Evolutionary conservation across 2,113 vertebrate species (phyloP).

Genomic region (Hydropotes inermis): DNA sequence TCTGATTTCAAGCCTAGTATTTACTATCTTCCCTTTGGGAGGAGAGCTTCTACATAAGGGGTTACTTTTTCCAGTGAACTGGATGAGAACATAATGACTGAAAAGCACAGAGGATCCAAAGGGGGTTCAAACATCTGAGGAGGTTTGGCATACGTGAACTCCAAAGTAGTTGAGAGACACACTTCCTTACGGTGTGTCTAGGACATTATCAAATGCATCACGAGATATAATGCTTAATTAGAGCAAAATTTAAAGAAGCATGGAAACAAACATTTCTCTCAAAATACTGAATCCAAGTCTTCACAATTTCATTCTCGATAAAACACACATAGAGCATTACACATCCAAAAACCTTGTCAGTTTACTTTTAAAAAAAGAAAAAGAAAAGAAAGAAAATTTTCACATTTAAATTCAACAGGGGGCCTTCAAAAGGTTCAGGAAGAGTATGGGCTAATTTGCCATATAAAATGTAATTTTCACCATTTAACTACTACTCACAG

Average conservation of each 20-base stretch:
- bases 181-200: neutral
- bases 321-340: neutral
- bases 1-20: neutral
- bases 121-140: neutral
- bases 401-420: conserved; percentile 14
- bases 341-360: neutral
- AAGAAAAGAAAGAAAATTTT: neutral
- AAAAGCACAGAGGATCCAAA: neutral
- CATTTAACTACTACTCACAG: neutral
- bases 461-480: conserved; percentile 41
- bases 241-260: neutral
- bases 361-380: neutral
- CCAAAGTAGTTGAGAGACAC: neutral
- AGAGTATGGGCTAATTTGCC: neutral
- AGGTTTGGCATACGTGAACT: neutral
- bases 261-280: neutral
- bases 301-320: conserved; percentile 4
- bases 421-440: conserved; percentile 27
- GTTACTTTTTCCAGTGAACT: neutral
- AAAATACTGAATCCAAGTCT: conserved; percentile 23
- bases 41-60: neutral
- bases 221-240: neutral
- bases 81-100: neutral
- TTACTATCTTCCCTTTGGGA: neutral
- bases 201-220: neutral